Evolutionary conservation across 1,140 invertebrate species (phyloP), one percentile per base, ranked within the genome.

Genomic region (Neuroterus valhalla): DNA sequence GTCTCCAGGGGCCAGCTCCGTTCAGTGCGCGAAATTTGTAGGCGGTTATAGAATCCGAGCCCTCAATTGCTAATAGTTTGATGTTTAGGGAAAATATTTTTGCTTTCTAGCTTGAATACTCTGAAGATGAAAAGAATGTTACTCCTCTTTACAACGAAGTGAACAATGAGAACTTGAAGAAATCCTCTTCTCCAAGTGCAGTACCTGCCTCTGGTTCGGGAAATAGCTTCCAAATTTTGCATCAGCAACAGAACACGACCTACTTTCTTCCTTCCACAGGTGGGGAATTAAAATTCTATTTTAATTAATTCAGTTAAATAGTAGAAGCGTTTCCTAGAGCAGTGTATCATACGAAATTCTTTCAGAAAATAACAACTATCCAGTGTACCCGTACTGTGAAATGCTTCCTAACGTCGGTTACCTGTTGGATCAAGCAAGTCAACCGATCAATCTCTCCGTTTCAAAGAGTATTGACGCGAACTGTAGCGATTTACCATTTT

Each of bases 401-500:
- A 62, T 67, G 66, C 69, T 73, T 11, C 31, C 31, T 23, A 10
- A 62, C 68, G 75, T 50, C 75, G 68, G 6, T 81, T 75, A 46
- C 71, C 71, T 43, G 75, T 68, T 14, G 81, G 72, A 62, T 14
- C 48, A 62, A 62, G 78, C 43, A 45, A 71, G 76, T 14, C 78
- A 78, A 45, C 74, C 80, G 15, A 81, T 92, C 76, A 91, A 92
- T 86, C 87, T 89, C 77, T 85, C 90, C 76, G 88, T 89, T 43
- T 82, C 83, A 66, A 90, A 91, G 81, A 92, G 90, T 85, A 71
- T 92, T 11, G 90, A 92, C 62, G 73, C 88, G 21, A 92, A 91
- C 79, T 91, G 91, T 11, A 87, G 87, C 52, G 93, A 93, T 79
- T 87, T 93, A 72, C 93, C 92, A 5, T 90, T 90, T 82, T 88